These are phyloP conservation scores for Tympanoctomys barrerae DNA, from an alignment of 2,797 vertebrate species.

Conservation along the genomic window DNA sequence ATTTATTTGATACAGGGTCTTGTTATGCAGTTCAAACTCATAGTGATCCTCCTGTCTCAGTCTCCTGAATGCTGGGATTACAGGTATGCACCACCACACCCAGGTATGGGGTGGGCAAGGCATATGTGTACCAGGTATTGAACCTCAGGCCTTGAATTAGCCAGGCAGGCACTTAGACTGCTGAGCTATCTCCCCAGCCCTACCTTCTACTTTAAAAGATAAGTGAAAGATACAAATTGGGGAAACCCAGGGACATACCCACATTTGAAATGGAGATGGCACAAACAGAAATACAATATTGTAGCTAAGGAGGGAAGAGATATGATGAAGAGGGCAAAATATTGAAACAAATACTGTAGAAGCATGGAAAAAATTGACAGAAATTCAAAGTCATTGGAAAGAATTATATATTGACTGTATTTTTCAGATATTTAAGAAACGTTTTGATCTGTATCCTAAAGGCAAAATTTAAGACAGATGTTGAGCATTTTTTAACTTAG, in stretches of 20 bases:
- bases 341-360: constrained; percentile 40
- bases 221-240: not conserved
- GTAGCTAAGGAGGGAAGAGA: not conserved
- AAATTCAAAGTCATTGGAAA: not conserved
- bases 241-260: not conserved
- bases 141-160: no score
- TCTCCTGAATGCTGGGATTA: no score
- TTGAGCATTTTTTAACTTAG: not conserved
- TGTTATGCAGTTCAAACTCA: no score
- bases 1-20: no score
- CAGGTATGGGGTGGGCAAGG: no score
- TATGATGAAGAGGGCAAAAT: not conserved
- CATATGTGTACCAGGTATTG: no score
- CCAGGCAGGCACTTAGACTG: no score
- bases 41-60: no score
- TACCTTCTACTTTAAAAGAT: not conserved
- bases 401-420: not conserved
- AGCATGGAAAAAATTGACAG: not conserved
- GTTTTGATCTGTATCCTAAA: not conserved
- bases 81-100: no score
- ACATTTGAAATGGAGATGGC: not conserved
- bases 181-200: no score
- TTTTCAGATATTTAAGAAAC: not conserved
- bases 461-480: not conserved
- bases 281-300: accelerated